phyloP scores from a whole-genome alignment of 1,140 invertebrate species.

The Gryon sp. region DNA sequence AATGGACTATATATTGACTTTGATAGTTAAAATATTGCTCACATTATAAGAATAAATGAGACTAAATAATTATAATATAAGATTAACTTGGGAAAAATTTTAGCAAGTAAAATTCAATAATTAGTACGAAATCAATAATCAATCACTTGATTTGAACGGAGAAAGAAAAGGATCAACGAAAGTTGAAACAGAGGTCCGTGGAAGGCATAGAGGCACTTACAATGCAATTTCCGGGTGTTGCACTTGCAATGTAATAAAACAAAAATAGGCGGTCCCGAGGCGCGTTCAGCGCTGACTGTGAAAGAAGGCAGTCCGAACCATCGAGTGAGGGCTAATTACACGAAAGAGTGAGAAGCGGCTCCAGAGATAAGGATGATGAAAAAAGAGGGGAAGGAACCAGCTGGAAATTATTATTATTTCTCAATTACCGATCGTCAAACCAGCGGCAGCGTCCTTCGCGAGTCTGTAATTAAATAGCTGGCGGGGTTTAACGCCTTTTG shows the following conservation, averaged over 20 bases:
- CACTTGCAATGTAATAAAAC: slow-evolving; percentile 63
- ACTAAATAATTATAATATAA: too few species aligned
- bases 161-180: slow-evolving; percentile 19
- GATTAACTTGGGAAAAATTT: too few species aligned
- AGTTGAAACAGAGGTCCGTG: slow-evolving; percentile 30
- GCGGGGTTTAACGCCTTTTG: slow-evolving; percentile 69
- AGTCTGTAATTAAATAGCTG: slow-evolving; percentile 71
- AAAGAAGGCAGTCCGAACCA: slow-evolving; percentile 23
- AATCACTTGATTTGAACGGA: slow-evolving; percentile 17
- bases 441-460: slow-evolving; percentile 58
- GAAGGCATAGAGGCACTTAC: slow-evolving; percentile 38
- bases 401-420: slow-evolving; percentile 72
- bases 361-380: slow-evolving; percentile 47
- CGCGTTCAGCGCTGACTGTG: slow-evolving; percentile 42
- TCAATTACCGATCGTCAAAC: slow-evolving; percentile 70
- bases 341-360: slow-evolving; percentile 45
- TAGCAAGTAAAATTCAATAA: slow-evolving; percentile 37
- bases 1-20: too few species aligned
- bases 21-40: too few species aligned
- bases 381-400: slow-evolving; percentile 57
- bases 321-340: slow-evolving; percentile 62
- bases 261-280: slow-evolving; percentile 62
- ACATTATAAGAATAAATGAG: too few species aligned
- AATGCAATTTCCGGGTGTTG: slow-evolving; percentile 66
- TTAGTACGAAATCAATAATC: slow-evolving; percentile 56